Evolutionary conservation across 2,797 vertebrate genomes (phyloP), one percentile per base, ranked within the genome.

Genomic region (Clarias pachynema): DNA sequence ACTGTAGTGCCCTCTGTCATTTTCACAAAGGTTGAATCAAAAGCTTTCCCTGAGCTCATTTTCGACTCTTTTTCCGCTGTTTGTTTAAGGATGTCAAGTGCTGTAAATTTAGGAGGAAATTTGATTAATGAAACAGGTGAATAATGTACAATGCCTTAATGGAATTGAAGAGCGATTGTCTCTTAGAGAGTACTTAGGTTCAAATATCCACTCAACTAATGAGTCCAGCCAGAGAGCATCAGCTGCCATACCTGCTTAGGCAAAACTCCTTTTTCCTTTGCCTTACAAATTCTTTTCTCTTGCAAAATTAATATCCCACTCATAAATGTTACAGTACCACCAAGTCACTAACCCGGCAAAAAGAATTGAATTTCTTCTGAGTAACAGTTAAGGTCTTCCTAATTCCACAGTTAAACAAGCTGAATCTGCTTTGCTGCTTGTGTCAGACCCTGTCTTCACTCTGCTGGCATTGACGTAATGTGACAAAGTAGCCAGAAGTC

Each of bases 171-270:
- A 87, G 88, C 75, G 85, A 83, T 60, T 82, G 74, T 88, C 85
- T 88, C 77, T 88, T 56, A 40, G 87, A 84, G 85, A 89, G 86
- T 89, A 90, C 80, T 90, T 88, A 73, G 88, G 95, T 95, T 97
- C 95, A 95, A 91, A 94, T 95, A 95, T 94, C 95, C 93, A 95
- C 94, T 96, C 94, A 95, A 93, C 94, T 96, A 95, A 97, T 95
- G 95, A 92, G 92, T 90, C 92, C 86, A 91, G 91, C 69, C 87
- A 92, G 90, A 91, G 91, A 89, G 84, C 88, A 92, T 95, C 89
- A 91, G 91, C 86, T 90, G 91, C 94, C 92, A 91, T 85, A 16
- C 72, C 66, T n/a, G 84, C 83, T 91, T 88, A 89, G 91, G 86
- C 84, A 89, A 89, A 88, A 34, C 56, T 63, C 37, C 22, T 26